These are phyloP conservation scores for Idris sp. DNA, from an alignment of 1,140 invertebrate species.

Conservation along the genomic window DNA sequence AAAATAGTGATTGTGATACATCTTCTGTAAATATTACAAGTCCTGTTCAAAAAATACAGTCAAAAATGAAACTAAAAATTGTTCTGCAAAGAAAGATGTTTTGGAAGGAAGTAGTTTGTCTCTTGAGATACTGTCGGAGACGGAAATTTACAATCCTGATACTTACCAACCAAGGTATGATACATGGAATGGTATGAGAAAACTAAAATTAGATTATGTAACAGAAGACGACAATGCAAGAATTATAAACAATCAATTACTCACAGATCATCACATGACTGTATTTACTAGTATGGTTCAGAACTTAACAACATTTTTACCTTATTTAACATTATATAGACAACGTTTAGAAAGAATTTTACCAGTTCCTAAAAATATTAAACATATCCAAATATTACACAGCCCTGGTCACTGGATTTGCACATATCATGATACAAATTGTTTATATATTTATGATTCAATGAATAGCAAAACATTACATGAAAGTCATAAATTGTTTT, in stretches of 20 bases:
- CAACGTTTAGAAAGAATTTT: slow-evolving; percentile 2
- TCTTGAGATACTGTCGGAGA: no score
- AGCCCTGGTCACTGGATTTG: slow-evolving; percentile 8
- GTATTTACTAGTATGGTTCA: slow-evolving; percentile 10
- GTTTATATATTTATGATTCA: slow-evolving; percentile 13
- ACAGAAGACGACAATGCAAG: neutral
- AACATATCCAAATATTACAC: slow-evolving; percentile 31
- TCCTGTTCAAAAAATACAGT: no score
- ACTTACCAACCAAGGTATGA: neutral
- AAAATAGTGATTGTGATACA: no score
- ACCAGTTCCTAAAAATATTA: slow-evolving; percentile 1
- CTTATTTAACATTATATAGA: slow-evolving; percentile 2
- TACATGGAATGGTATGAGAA: slow-evolving; percentile 4
- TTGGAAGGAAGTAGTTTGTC: no score
- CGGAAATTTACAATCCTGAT: neutral
- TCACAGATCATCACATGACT: neutral
- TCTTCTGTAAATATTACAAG: no score
- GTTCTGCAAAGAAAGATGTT: no score
- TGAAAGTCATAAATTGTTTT: slow-evolving; percentile 10
- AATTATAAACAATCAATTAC: neutral
- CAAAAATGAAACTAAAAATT: no score
- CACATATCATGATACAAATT: slow-evolving; percentile 4
- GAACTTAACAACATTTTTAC: slow-evolving; percentile 10
- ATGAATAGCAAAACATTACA: slow-evolving; percentile 6
- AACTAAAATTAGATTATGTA: neutral